Evolutionary conservation across 2,888 invertebrate genomes (phyloP).

Genomic region (Orchesella flavescens): DNA sequence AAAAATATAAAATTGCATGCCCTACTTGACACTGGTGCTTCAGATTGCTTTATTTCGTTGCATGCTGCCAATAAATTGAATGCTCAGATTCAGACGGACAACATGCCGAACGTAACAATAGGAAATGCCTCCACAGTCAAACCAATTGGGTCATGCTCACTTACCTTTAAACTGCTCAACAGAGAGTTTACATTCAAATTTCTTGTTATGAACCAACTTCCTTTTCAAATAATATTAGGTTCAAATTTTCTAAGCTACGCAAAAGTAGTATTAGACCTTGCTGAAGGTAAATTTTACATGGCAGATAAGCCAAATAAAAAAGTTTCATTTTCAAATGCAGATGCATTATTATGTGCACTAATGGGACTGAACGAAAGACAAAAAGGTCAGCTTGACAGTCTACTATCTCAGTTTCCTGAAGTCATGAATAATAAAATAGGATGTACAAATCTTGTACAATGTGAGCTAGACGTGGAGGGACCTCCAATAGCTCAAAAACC

Average conservation of each 20-base stretch:
- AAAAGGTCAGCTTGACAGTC: background rate
- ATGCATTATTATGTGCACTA: conserved; percentile 18
- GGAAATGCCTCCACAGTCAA: background rate
- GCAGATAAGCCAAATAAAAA: background rate
- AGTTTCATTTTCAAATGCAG: no score
- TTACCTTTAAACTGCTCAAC: conserved; percentile 1
- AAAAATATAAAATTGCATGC: background rate
- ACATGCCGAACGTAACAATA: background rate
- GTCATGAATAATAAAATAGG: conserved; percentile 27
- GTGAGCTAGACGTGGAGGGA: conserved; percentile 18
- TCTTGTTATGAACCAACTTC: conserved; percentile 15
- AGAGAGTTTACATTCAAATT: background rate
- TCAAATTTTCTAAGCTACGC: conserved; percentile 3
- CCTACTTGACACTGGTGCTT: conserved; percentile 28
- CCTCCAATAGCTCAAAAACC: conserved; percentile 31
- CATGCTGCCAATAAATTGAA: background rate
- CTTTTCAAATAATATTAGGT: conserved; percentile 41
- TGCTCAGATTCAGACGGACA: background rate
- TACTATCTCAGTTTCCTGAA: conserved; percentile 8
- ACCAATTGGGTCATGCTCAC: background rate
- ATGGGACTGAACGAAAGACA: conserved; percentile 10
- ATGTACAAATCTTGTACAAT: conserved; percentile 21
- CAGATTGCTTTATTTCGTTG: background rate
- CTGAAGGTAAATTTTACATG: background rate
- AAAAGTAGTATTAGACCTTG: conserved; percentile 13